Evolutionary conservation across 1,140 invertebrate genomes (phyloP).

Genomic region (Caerostris extrusa): DNA sequence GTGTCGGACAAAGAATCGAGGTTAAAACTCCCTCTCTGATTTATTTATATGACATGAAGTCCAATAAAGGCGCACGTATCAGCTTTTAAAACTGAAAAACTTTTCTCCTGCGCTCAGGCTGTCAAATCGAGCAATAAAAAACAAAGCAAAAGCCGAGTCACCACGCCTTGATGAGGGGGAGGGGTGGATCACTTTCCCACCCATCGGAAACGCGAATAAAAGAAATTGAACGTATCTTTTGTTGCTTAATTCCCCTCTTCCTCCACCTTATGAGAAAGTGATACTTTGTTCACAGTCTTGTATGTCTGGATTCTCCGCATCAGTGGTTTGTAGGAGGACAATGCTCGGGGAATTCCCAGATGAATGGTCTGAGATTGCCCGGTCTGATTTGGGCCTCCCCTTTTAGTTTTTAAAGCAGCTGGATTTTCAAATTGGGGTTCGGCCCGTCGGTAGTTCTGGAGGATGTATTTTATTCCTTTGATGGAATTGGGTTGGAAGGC

Average conservation of each 20-base stretch:
- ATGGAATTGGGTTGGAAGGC: too few relatives aligned
- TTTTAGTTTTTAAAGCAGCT: background rate
- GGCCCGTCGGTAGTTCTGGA: background rate
- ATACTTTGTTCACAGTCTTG: slow-evolving; percentile 34
- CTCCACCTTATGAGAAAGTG: slow-evolving; percentile 8
- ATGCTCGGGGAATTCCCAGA: slow-evolving; percentile 19
- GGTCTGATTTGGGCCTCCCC: background rate
- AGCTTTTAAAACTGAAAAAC: too few relatives aligned
- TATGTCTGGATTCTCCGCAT: slow-evolving; percentile 41
- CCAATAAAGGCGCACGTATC: too few relatives aligned
- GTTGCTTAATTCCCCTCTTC: background rate
- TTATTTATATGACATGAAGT: too few relatives aligned
- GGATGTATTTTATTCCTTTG: background rate
- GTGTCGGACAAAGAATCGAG: too few relatives aligned
- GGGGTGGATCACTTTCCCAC: background rate
- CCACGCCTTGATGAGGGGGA: background rate
- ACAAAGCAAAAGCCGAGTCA: background rate
- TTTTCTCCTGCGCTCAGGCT: too few relatives aligned
- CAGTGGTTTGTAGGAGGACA: background rate
- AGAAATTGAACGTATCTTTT: background rate
- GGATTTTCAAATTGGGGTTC: background rate
- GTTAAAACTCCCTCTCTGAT: too few relatives aligned
- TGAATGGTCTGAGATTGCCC: background rate
- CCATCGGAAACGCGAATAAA: background rate
- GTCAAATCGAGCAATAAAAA: too few relatives aligned